Evolutionary conservation across 2,888 invertebrate genomes (phyloP).

Genomic region (Ornithoptera priamus): DNA sequence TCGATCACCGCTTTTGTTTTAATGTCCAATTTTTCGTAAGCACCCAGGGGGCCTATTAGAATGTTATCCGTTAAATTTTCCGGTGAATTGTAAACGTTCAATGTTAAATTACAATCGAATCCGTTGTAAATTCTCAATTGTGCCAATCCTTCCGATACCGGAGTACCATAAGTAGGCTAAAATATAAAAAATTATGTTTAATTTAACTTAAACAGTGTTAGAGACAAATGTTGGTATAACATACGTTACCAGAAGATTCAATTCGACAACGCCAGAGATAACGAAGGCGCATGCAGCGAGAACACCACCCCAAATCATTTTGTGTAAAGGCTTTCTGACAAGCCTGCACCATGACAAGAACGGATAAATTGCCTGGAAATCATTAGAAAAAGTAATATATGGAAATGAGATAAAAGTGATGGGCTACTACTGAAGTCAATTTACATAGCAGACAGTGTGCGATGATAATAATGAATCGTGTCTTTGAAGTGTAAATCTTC

Average conservation of each 20-base stretch:
- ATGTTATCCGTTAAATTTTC: constrained; percentile 38
- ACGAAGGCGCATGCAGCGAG: constrained; percentile 92
- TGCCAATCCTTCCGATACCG: constrained; percentile 79
- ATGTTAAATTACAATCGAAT: constrained; percentile 76
- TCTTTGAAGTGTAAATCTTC: too few species aligned
- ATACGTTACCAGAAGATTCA: constrained; percentile 83
- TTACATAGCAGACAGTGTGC: too few species aligned
- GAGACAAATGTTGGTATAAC: not conserved
- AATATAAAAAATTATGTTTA: constrained; percentile 33
- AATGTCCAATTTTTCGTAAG: constrained; percentile 69
- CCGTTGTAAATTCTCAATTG: constrained; percentile 88
- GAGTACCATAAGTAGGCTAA: constrained; percentile 80
- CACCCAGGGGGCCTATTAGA: constrained; percentile 54
- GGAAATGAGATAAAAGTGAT: too few species aligned
- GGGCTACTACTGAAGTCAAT: too few species aligned
- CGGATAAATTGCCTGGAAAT: constrained; percentile 85
- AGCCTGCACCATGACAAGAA: constrained; percentile 84
- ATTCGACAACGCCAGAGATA: constrained; percentile 92
- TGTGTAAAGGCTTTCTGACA: constrained; percentile 89
- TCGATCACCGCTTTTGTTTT: constrained; percentile 41
- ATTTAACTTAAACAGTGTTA: too few species aligned
- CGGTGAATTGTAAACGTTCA: constrained; percentile 40
- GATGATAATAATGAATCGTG: too few species aligned
- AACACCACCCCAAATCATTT: constrained; percentile 92
- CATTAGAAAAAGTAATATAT: not conserved